A percentile compares a stretch with the other conserved stretches of the same genome.
phyloP scores from a whole-genome alignment of 2,797 vertebrate species.

The Natrix natrix region DNA sequence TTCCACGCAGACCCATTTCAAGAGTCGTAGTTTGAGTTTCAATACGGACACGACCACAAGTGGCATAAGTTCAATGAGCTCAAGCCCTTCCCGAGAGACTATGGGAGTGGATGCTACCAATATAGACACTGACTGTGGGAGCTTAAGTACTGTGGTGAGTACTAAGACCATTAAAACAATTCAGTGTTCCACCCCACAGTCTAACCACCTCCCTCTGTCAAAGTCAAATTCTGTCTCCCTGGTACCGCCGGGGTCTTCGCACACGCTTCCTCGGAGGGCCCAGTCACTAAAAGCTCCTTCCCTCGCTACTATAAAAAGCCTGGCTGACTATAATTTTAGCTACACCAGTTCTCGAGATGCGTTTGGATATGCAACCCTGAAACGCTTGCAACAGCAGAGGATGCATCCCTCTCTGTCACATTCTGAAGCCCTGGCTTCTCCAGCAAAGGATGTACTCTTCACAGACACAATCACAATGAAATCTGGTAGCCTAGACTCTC shows the following conservation, averaged over 20 bases:
- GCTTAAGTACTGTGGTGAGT: slow-evolving; percentile 96
- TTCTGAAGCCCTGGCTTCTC: slow-evolving; percentile 93
- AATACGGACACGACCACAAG: slow-evolving; percentile 99
- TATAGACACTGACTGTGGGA: slow-evolving; percentile 92
- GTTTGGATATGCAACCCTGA: slow-evolving; percentile 93
- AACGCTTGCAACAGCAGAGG: slow-evolving; percentile 93
- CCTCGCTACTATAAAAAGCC: slow-evolving; percentile 89
- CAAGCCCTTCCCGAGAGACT: slow-evolving; percentile 94
- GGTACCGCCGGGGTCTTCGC: slow-evolving; percentile 90
- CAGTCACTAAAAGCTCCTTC: slow-evolving; percentile 97
- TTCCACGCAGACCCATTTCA: slow-evolving; percentile 87
- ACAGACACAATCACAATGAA: slow-evolving; percentile 99
- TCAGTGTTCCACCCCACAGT: slow-evolving; percentile 80
- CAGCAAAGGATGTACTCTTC: slow-evolving; percentile 96
- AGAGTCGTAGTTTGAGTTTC: slow-evolving; percentile 98
- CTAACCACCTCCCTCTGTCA: slow-evolving; percentile 86
- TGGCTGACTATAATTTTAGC: slow-evolving; percentile 94
- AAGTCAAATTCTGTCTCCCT: slow-evolving; percentile 91
- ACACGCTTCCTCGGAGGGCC: slow-evolving; percentile 93
- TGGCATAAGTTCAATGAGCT: slow-evolving; percentile 99
- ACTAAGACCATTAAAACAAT: slow-evolving; percentile 90
- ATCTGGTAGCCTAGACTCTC: slow-evolving; percentile 93
- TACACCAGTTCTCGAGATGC: slow-evolving; percentile 92
- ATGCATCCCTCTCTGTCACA: slow-evolving; percentile 96
- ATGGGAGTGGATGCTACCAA: slow-evolving; percentile 83